Conservation (phyloP, 2,797 vertebrate genomes). For the Parambassis ranga region DNA sequence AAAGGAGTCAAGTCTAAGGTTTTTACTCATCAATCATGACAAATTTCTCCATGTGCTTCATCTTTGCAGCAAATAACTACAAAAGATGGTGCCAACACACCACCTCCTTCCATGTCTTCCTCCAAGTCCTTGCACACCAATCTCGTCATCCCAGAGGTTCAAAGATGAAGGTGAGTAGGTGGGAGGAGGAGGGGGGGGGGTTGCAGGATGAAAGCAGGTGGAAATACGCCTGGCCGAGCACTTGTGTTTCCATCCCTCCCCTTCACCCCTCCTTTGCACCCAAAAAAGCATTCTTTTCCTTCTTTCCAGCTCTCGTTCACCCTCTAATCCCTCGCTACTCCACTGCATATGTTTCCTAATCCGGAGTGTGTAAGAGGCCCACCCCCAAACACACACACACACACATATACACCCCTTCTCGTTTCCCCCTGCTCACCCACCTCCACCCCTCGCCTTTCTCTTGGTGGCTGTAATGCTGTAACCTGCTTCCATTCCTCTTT, state of each 20-base stretch:
- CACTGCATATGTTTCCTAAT: conserved; percentile 81
- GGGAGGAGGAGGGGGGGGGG: conserved; percentile 35
- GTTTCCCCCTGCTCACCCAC: conserved; percentile 4
- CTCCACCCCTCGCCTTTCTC: conserved; percentile 44
- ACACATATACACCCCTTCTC: not conserved
- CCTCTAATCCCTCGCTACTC: conserved; percentile 77
- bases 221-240: conserved; percentile 69
- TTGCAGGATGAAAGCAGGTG: conserved; percentile 60
- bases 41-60: not conserved
- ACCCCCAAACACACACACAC: too few species aligned
- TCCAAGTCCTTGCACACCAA: conserved; percentile 33
- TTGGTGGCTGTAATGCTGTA: conserved; percentile 66
- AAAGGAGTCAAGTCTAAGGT: not conserved
- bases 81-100: conserved; percentile 23
- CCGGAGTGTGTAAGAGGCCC: conserved; percentile 75
- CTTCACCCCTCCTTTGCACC: conserved; percentile 47
- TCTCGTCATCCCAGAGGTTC: conserved; percentile 60
- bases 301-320: conserved; percentile 67
- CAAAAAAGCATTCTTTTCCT: conserved; percentile 72
- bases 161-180: conserved; percentile 67
- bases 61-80: conserved; percentile 36
- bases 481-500: conserved; percentile 61
- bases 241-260: conserved; percentile 56
- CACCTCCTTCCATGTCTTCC: conserved; percentile 21
- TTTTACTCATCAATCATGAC: not conserved